Percentiles rank a stretch among this genome's conserved stretches.
These are phyloP conservation scores for Brachyistius frenatus DNA, from an alignment of 2,113 vertebrate species.

Conservation along the genomic window DNA sequence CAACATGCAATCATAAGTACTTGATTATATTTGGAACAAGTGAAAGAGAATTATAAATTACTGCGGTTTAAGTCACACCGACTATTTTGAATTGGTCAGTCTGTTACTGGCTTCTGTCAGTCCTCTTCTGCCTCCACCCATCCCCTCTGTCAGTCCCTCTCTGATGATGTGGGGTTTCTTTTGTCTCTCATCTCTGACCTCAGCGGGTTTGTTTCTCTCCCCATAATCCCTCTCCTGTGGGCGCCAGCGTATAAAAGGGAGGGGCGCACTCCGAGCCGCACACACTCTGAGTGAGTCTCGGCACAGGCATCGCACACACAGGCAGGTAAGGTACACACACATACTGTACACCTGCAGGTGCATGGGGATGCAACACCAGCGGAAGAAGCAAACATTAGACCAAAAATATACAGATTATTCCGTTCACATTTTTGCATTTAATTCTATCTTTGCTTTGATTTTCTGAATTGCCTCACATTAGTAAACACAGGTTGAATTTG, in stretches of 20 bases:
- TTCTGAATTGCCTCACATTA: neutral
- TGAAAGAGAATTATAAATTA: neutral
- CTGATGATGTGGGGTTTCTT: constrained; percentile 84
- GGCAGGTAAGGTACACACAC: constrained; percentile 73
- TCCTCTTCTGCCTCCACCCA: constrained; percentile 13
- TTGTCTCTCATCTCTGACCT: constrained; percentile 80
- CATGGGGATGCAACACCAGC: neutral
- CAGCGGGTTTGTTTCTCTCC: constrained; percentile 82
- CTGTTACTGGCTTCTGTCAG: constrained; percentile 7
- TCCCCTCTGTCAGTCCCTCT: constrained; percentile 53
- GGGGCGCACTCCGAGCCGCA: constrained; percentile 56
- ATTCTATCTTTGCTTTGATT: neutral
- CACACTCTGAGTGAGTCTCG: constrained; percentile 83
- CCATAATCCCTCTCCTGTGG: constrained; percentile 80
- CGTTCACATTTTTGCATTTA: too few relatives aligned
- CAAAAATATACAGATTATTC: neutral
- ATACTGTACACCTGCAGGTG: constrained; percentile 28
- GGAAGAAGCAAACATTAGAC: neutral
- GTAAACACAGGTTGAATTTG: neutral
- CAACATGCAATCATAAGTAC: neutral
- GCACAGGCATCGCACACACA: constrained; percentile 75
- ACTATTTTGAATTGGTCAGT: constrained; percentile 3
- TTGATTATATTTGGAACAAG: neutral
- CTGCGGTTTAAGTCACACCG: neutral
- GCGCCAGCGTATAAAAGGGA: constrained; percentile 86